Evolutionary conservation across 2,113 vertebrate genomes (phyloP), one percentile per base, ranked within the genome.

Genomic region (Arvicanthis niloticus): DNA sequence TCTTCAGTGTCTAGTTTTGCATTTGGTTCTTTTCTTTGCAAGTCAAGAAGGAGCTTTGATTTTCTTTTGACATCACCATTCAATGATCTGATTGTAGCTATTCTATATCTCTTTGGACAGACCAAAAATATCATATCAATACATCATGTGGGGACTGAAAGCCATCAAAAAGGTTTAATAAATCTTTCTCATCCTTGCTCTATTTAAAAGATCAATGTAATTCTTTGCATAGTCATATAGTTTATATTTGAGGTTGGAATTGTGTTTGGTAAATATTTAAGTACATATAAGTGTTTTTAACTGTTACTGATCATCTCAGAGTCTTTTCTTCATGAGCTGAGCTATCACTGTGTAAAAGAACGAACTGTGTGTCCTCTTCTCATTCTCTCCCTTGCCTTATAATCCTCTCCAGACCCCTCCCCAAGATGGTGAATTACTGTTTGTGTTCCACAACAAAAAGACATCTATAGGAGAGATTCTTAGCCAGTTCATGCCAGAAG

Each of bases 191-290:
- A 93, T 86, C 78, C 26, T n/a, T 91, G 40, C 19, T 56, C 91
- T 56, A 87, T 53, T 48, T 76, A 12, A 93, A 95, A 96, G 60
- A 92, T 89, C 88, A 96, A 58, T 89, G 37, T 37, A 85, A 85
- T 76, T 89, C 77, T 91, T 91, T 73, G 24, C 3, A 65, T 45
- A 58, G 37, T 9, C 42, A 13, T 82, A 87, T 31, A 93, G 22
- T 24, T 89, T 5, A 78, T 62, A 60, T 76, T 84, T 91, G 29
- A 88, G 12, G 31, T 15, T 77, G n/a, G 42, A 62, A 82, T 78
- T 51, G 78, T 73, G 75, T 88, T 60, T 88, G 11, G 16, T 76
- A 89, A 72, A 58, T 88, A 89, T 77, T 92, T 88, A 85, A 60
- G 51, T 6, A 85, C 5, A 3, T 77, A 34, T 84, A 77, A 5